A percentile compares a stretch with the other conserved stretches of the same genome.
Conservation (phyloP, 2,113 vertebrate genomes). For the Dasyornis broadbenti region DNA sequence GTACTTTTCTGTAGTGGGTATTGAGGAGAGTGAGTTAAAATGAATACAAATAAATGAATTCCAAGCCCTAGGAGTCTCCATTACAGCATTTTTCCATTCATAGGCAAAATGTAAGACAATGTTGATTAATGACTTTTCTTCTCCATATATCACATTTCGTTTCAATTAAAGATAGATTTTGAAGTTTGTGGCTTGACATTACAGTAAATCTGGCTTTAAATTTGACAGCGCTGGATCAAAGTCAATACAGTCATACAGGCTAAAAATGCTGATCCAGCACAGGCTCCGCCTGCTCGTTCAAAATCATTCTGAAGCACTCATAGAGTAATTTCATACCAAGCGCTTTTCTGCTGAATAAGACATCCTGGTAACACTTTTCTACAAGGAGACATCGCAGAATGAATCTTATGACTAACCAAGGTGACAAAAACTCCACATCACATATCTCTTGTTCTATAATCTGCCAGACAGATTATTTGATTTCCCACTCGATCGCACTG, state of each 20-base stretch:
- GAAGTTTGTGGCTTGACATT: background rate
- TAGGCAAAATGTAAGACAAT: background rate
- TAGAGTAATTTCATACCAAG: background rate
- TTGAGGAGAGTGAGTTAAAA: background rate
- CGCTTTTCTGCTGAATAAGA: background rate
- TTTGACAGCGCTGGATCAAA: background rate
- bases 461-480: background rate
- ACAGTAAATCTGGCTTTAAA: slow-evolving; percentile 19
- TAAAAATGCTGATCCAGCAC: slow-evolving; percentile 13
- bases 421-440: background rate
- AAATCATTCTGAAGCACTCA: background rate
- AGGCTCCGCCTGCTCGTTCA: background rate
- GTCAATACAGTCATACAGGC: background rate
- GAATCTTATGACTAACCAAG: background rate
- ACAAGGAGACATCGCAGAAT: background rate
- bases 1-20: background rate
- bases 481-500: background rate
- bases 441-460: background rate
- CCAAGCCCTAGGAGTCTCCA: background rate
- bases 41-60: background rate
- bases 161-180: slow-evolving; percentile 8
- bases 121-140: background rate
- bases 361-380: background rate
- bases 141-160: background rate
- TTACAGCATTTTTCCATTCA: background rate